phyloP scores from a whole-genome alignment of 2,888 invertebrate genomes.

The Meliscaeva auricollis region DNA sequence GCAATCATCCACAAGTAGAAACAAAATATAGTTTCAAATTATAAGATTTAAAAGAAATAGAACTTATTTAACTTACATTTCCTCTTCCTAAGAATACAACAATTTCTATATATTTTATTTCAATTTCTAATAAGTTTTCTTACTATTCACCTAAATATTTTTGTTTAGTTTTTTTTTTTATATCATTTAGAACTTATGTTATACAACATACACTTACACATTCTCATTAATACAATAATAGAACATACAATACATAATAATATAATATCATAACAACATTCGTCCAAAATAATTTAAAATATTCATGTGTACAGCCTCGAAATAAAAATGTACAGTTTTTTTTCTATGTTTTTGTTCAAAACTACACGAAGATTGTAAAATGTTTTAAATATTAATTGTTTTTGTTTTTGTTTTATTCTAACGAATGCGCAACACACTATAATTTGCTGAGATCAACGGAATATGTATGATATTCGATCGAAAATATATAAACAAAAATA shows the following conservation, averaged over 20 bases:
- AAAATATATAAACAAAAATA: slow-evolving; percentile 80
- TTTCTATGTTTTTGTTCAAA: background rate
- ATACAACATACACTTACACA: slow-evolving; percentile 13
- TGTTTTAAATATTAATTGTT: background rate
- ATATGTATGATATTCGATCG: slow-evolving; percentile 78
- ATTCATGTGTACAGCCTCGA: background rate
- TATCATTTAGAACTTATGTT: background rate
- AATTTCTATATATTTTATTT: too few species aligned
- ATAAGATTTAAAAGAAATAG: background rate
- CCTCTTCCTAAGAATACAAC: background rate
- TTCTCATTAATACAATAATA: background rate
- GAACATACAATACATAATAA: background rate
- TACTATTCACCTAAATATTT: background rate
- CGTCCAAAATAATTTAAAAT: slow-evolving; percentile 5
- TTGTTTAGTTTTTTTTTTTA: too few species aligned
- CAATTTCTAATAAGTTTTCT: background rate
- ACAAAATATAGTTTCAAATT: too few species aligned
- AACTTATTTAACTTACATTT: background rate
- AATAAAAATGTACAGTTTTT: slow-evolving; percentile 6
- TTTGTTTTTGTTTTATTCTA: background rate
- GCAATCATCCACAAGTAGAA: too few species aligned
- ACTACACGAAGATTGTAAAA: background rate
- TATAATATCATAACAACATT: slow-evolving; percentile 13
- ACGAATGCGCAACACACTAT: background rate
- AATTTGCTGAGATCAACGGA: slow-evolving; percentile 54